phyloP scores from a whole-genome alignment of 2,113 vertebrate genomes.

The Ivindomyrus marchei region DNA sequence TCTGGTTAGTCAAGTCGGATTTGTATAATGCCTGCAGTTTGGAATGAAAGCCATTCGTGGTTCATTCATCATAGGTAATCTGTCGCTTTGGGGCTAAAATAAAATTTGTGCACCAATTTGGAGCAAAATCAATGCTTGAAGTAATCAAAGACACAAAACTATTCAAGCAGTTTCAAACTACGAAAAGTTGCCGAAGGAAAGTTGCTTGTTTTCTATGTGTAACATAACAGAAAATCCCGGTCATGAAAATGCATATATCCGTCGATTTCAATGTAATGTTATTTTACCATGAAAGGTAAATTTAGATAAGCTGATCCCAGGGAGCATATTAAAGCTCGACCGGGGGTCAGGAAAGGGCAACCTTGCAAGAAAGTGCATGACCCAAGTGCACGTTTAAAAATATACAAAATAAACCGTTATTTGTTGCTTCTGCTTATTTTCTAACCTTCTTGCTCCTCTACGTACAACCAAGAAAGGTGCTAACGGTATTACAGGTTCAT shows the following conservation, averaged over 20 bases:
- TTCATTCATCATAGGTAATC: constrained; percentile 17
- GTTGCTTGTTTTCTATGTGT: background rate
- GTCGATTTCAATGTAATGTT: background rate
- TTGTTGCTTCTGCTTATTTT: background rate
- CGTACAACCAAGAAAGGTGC: background rate
- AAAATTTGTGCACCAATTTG: background rate
- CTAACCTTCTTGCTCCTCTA: background rate
- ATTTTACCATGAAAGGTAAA: background rate
- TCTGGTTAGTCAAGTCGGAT: constrained; percentile 17
- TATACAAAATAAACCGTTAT: background rate
- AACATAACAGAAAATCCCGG: background rate
- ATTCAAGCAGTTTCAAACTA: background rate
- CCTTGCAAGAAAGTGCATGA: background rate
- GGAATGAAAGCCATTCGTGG: constrained; percentile 3
- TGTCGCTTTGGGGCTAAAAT: background rate
- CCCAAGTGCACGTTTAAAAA: background rate
- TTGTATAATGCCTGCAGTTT: constrained; percentile 9
- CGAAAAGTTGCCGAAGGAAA: background rate
- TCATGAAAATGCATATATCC: background rate
- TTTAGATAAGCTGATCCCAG: background rate
- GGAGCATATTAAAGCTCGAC: background rate
- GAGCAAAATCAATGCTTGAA: background rate
- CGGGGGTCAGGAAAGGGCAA: background rate
- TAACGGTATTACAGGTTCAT: background rate
- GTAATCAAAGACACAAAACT: background rate